Evolutionary conservation across 1,140 invertebrate species (phyloP).

Genomic region (Saccostrea echinata): DNA sequence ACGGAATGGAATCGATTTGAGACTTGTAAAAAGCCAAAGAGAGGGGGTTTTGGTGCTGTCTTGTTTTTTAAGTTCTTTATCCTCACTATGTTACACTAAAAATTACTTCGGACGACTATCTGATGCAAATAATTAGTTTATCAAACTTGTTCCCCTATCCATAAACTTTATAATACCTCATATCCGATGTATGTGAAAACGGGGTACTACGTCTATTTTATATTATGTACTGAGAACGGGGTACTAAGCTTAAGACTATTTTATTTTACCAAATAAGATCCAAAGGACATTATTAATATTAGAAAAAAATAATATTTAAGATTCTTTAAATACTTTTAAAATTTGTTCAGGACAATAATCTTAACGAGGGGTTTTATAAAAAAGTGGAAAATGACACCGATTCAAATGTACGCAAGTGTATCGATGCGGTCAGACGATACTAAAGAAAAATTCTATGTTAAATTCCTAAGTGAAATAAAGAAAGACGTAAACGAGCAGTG

Average conservation of each 20-base stretch:
- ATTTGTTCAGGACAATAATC: too few relatives aligned
- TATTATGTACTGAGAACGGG: too few relatives aligned
- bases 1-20: slow-evolving; percentile 22
- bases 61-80: neutral
- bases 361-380: too few relatives aligned
- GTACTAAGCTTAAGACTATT: too few relatives aligned
- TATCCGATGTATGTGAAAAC: too few relatives aligned
- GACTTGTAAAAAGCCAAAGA: slow-evolving; percentile 17
- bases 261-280: too few relatives aligned
- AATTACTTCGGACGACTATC: neutral
- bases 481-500: neutral
- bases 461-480: slow-evolving; percentile 6
- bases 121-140: too few relatives aligned
- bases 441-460: neutral
- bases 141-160: too few relatives aligned
- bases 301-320: neutral
- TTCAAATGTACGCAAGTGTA: neutral
- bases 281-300: neutral
- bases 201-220: too few relatives aligned
- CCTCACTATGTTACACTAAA: neutral
- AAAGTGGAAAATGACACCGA: neutral
- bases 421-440: neutral
- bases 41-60: neutral
- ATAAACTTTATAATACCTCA: too few relatives aligned
- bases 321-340: too few relatives aligned